Percentiles rank a stretch among this genome's conserved stretches.
Conservation (phyloP, 2,888 invertebrate species). For the Pollenia griseotomentosa region DNA sequence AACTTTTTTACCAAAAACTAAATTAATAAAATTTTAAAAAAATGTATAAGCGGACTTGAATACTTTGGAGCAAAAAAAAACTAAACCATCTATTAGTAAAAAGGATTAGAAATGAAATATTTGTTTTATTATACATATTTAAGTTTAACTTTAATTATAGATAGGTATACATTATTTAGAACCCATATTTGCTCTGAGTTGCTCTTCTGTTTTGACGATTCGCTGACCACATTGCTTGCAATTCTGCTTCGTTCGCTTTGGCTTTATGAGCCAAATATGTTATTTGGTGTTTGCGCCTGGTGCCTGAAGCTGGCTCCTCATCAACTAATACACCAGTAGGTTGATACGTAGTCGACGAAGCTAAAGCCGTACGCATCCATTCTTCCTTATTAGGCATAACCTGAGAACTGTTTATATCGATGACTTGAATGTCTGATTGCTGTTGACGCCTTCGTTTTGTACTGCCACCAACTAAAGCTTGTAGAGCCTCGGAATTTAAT, state of each 20-base stretch:
- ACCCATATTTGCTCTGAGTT: constrained; percentile 98
- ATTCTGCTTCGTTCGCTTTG: constrained; percentile 96
- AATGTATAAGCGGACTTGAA: no score
- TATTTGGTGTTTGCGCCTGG: constrained; percentile 96
- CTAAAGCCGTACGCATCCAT: constrained; percentile 92
- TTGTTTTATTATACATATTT: no score
- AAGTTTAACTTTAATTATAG: not conserved
- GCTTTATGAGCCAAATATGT: constrained; percentile 97
- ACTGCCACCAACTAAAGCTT: constrained; percentile 89
- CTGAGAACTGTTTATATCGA: constrained; percentile 93
- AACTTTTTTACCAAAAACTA: no score
- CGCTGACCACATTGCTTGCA: constrained; percentile 97
- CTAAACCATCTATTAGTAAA: no score
- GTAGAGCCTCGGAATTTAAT: constrained; percentile 83
- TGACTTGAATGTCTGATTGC: constrained; percentile 87
- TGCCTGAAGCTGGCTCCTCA: constrained; percentile 86
- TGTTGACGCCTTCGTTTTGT: constrained; percentile 85
- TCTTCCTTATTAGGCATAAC: constrained; percentile 91
- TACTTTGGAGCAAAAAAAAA: no score
- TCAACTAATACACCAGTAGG: constrained; percentile 84
- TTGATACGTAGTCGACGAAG: constrained; percentile 87
- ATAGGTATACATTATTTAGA: constrained; percentile 85
- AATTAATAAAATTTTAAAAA: no score
- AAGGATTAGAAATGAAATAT: no score
- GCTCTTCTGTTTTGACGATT: constrained; percentile 93